Evolutionary conservation across 2,797 vertebrate species (phyloP), one percentile per base, ranked within the genome.

Genomic region (Anguilla anguilla): DNA sequence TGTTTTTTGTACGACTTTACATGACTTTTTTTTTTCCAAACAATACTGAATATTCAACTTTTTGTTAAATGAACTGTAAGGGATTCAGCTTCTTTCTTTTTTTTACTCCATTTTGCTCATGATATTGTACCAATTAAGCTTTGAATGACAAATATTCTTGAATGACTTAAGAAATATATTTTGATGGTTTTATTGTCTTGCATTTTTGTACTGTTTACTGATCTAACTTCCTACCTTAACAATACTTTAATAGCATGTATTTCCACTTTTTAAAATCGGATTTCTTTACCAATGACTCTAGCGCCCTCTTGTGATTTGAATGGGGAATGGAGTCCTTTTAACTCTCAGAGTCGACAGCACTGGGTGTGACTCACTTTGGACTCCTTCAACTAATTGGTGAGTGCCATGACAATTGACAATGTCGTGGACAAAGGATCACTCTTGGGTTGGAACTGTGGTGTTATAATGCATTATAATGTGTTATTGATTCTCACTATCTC

Each of bases 261-360:
- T 69, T 69, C 61, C 61, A 69, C 2, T n/a, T 6, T 35, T 28
- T 13, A 77, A 17, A 10, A 35, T 0, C 7, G 25, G 28, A 28
- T 46, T 79, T 39, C 74, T 43, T 79, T 79, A 22, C 74, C 49
- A 31, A 13, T 31, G 83, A 28, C 83, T 84, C 11, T 84, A 55
- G 3, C n/a, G 83, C 83, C 83, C 25, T 84, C 83, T 84, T 84
- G 83, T 84, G 83, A 79, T 46, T 9, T 22, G 17, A 79, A 79
- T 19, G 15, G 74, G 74, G 35, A 3, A 43, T 79, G 17, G 15
- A 46, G 4, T 46, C 39, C 39, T 79, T 79, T 17, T 35, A 4
- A 28, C 69, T 67, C 28, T 74, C 7, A 17, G 15, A 25, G 5
- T 79, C 74, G 0, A 3, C 69, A 13, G 64, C 25, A n/a, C 64